A percentile compares a stretch with the other conserved stretches of the same genome.
Conservation (phyloP, 2,797 vertebrate species). For the Lutra lutra region DNA sequence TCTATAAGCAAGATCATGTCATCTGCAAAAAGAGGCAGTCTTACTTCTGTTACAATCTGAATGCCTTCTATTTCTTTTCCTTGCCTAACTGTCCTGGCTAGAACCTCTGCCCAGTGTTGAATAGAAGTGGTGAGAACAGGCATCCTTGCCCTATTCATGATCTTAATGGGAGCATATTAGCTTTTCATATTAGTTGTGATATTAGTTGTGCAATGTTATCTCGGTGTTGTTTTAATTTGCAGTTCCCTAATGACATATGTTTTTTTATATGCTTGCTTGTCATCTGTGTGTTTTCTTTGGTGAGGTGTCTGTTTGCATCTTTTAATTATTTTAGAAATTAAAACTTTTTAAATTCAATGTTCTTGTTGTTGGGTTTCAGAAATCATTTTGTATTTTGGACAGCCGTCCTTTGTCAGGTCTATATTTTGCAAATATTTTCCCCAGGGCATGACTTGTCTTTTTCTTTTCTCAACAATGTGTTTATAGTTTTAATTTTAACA, state of each 20-base stretch:
- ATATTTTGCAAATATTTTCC: not conserved
- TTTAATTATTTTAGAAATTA: not conserved
- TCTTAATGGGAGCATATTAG: not conserved
- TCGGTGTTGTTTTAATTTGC: not conserved
- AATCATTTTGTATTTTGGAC: not conserved
- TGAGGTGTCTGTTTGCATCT: not conserved
- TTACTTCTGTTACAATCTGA: not conserved
- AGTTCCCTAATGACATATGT: not conserved
- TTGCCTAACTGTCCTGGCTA: not conserved
- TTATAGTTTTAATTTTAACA: not conserved
- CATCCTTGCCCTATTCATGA: not conserved
- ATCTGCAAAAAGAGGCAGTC: not conserved
- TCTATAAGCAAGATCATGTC: not conserved
- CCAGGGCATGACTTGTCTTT: not conserved
- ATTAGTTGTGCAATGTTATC: not conserved
- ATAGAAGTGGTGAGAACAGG: not conserved
- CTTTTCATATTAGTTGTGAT: not conserved
- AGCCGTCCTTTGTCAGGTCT: not conserved
- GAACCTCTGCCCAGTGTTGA: not conserved
- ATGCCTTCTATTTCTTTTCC: not conserved
- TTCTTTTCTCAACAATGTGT: not conserved
- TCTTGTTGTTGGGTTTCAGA: not conserved
- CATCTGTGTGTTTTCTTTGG: not conserved
- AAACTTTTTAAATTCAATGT: not conserved
- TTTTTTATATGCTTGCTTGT: not conserved